These are phyloP conservation scores for Tribolium castaneum DNA, from an alignment of 1,140 invertebrate genomes.

Conservation along the genomic window DNA sequence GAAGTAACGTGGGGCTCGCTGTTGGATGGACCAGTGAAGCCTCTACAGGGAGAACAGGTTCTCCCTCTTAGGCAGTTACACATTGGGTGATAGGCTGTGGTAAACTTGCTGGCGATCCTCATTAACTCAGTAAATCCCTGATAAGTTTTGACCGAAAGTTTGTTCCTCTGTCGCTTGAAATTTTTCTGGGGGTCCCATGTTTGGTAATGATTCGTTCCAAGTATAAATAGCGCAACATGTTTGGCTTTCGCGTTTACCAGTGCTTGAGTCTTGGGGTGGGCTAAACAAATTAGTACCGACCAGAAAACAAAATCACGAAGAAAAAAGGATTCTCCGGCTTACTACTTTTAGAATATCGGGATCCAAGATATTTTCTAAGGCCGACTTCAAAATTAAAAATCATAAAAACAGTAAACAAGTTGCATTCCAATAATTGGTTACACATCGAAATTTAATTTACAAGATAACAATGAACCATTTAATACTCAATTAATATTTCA, in stretches of 20 bases:
- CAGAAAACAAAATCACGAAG: no score
- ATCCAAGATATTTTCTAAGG: no score
- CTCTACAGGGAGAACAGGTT: slow-evolving; percentile 47
- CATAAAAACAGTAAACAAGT: no score
- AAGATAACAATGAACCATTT: no score
- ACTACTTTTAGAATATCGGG: no score
- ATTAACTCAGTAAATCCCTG: slow-evolving; percentile 43
- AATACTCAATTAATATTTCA: no score
- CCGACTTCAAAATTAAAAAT: no score
- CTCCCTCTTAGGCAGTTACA: slow-evolving; percentile 47
- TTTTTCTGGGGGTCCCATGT: slow-evolving; percentile 47
- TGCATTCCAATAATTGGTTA: no score
- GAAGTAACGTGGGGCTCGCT: background rate
- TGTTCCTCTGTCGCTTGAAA: slow-evolving; percentile 49
- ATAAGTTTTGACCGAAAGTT: slow-evolving; percentile 52
- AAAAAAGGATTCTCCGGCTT: no score
- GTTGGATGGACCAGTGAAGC: slow-evolving; percentile 28
- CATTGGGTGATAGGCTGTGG: slow-evolving; percentile 53
- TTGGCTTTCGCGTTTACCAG: slow-evolving; percentile 44
- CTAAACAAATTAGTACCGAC: no score
- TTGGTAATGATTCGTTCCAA: slow-evolving; percentile 51
- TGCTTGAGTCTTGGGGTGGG: slow-evolving; percentile 49
- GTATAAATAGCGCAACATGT: slow-evolving; percentile 50
- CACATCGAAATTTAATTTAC: no score
- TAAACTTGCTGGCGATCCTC: slow-evolving; percentile 49